These are phyloP conservation scores for Sphaerodactylus townsendi DNA, from an alignment of 2,113 vertebrate genomes.

Conservation along the genomic window DNA sequence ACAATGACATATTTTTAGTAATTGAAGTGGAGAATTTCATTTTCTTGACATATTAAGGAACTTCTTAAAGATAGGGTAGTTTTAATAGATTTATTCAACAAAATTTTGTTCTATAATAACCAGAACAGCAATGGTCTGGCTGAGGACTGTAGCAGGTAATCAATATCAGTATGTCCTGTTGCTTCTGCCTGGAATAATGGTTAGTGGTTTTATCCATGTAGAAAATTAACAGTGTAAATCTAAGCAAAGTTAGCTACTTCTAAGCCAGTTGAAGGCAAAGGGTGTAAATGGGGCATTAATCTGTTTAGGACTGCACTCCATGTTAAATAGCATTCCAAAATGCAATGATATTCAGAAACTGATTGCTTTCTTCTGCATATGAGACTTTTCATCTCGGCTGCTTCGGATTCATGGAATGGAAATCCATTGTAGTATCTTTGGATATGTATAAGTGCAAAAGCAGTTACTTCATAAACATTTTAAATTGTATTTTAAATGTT, in stretches of 20 bases:
- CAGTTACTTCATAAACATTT: neutral
- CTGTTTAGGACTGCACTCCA: no score
- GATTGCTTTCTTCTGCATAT: neutral
- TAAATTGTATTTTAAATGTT: no score
- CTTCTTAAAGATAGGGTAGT: neutral
- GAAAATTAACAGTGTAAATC: no score
- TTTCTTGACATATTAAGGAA: neutral
- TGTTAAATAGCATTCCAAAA: neutral
- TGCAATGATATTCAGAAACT: neutral
- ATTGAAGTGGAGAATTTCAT: neutral
- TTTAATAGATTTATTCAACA: neutral
- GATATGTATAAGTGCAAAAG: no score
- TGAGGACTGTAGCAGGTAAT: neutral
- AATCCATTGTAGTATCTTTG: neutral
- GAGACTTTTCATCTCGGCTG: neutral
- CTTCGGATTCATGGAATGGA: neutral
- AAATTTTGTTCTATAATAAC: neutral
- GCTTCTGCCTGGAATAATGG: no score
- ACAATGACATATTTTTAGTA: constrained; percentile 23
- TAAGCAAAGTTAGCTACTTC: no score
- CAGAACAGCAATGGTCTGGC: neutral
- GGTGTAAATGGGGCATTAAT: no score
- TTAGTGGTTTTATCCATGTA: no score
- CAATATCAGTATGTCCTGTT: no score
- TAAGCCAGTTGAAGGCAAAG: no score